Evolutionary conservation across 2,113 vertebrate species (phyloP).

Genomic region (Galeopterus variegatus): DNA sequence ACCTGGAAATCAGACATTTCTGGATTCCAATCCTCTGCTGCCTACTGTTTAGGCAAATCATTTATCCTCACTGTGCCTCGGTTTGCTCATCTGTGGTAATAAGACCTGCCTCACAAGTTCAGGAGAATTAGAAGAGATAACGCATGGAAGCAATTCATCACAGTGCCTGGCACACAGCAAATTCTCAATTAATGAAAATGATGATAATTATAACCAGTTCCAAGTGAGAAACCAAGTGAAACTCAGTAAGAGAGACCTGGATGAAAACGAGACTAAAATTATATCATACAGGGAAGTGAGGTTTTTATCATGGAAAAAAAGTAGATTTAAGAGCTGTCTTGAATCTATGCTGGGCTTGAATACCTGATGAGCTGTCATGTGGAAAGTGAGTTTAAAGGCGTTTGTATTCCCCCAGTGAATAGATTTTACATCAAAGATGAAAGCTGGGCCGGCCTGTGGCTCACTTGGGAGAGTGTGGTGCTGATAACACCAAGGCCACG

Average conservation of each 20-base stretch:
- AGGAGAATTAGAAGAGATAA: background rate
- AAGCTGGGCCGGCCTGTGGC: too few relatives aligned
- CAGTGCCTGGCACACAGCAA: background rate
- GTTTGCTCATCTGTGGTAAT: background rate
- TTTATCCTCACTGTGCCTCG: background rate
- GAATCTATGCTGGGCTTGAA: background rate
- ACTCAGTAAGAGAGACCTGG: background rate
- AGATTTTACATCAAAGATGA: background rate
- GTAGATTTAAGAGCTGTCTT: background rate
- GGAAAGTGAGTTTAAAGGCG: background rate
- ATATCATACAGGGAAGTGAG: background rate
- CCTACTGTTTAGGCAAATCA: background rate
- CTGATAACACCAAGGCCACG: too few relatives aligned
- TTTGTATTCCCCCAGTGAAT: background rate
- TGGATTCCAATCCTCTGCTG: background rate
- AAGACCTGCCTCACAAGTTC: background rate
- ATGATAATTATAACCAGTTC: background rate
- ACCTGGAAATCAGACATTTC: background rate
- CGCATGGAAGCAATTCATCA: background rate
- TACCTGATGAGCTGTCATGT: background rate
- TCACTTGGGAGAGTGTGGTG: too few relatives aligned
- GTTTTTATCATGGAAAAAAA: background rate
- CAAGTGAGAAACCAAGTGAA: background rate
- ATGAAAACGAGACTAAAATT: background rate
- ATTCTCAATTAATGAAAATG: background rate